phyloP scores from a whole-genome alignment of 2,797 vertebrate species.

The Myotis planiceps region DNA sequence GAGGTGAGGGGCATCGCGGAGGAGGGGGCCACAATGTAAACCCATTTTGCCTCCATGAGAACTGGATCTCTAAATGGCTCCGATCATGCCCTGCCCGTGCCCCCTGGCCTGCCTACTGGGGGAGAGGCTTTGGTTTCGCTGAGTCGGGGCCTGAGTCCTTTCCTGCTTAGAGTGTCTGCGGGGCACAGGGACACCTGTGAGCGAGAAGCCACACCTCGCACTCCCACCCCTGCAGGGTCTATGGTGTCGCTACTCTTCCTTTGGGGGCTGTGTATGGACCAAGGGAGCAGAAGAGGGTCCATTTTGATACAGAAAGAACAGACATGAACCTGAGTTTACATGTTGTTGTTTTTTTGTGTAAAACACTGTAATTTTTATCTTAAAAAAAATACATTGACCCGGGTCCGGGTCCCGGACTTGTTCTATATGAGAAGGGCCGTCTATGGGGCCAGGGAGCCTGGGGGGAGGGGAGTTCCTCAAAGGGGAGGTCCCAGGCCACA shows the following conservation, averaged over 20 bases:
- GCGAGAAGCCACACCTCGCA: fast-evolving
- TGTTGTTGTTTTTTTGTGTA: background rate
- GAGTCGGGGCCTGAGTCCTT: background rate
- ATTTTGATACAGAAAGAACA: background rate
- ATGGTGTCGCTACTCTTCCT: fast-evolving
- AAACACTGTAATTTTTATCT: background rate
- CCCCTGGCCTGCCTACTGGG: too few species aligned
- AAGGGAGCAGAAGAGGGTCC: too few species aligned
- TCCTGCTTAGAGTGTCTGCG: background rate
- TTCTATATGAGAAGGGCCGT: background rate
- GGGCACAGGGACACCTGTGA: background rate
- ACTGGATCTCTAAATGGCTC: background rate
- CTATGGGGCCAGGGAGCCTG: fast-evolving
- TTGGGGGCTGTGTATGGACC: background rate
- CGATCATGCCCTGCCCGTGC: too few species aligned
- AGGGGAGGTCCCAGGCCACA: fast-evolving
- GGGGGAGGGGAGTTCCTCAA: fast-evolving
- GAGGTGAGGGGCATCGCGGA: background rate
- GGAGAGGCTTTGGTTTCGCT: background rate
- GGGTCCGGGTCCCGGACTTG: background rate
- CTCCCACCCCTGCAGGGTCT: fast-evolving
- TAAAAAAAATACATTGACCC: background rate
- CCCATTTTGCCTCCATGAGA: background rate
- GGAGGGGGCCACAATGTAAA: fast-evolving
- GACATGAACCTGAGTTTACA: background rate